Evolutionary conservation across 1,140 invertebrate genomes (phyloP).

Genomic region (Trichonephila clavipes): DNA sequence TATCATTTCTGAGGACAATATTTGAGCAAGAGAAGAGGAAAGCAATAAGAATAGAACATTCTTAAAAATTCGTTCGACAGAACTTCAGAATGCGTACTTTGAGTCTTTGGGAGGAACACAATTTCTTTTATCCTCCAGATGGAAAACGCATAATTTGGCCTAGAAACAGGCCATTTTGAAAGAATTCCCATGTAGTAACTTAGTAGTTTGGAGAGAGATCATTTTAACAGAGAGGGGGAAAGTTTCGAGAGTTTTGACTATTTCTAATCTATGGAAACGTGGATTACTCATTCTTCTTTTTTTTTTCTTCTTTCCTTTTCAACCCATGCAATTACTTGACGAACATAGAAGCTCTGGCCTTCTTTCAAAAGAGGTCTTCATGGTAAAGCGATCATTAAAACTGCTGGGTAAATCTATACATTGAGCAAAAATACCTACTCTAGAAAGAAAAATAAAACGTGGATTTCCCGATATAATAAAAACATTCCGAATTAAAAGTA

Average conservation of each 20-base stretch:
- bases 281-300: neutral
- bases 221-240: slow-evolving; percentile 19
- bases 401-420: neutral
- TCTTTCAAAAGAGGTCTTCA: neutral
- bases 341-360: neutral
- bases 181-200: slow-evolving; percentile 32
- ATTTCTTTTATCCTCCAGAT: slow-evolving; percentile 26
- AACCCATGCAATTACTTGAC: neutral
- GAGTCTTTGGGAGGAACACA: neutral
- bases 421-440: neutral
- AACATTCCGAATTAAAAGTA: no score
- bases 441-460: neutral
- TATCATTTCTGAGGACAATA: slow-evolving; percentile 9
- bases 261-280: slow-evolving; percentile 7
- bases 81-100: slow-evolving; percentile 19
- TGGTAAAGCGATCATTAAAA: neutral
- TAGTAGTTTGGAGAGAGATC: slow-evolving; percentile 17
- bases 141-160: slow-evolving; percentile 30
- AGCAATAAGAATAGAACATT: slow-evolving; percentile 26
- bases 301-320: neutral
- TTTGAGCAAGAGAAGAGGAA: neutral
- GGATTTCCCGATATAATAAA: no score
- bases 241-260: slow-evolving; percentile 27
- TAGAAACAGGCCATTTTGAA: slow-evolving; percentile 36
- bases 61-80: neutral